Evolutionary conservation across 2,888 invertebrate species (phyloP), one percentile per base, ranked within the genome.

Genomic region (Cephus pulcher): DNA sequence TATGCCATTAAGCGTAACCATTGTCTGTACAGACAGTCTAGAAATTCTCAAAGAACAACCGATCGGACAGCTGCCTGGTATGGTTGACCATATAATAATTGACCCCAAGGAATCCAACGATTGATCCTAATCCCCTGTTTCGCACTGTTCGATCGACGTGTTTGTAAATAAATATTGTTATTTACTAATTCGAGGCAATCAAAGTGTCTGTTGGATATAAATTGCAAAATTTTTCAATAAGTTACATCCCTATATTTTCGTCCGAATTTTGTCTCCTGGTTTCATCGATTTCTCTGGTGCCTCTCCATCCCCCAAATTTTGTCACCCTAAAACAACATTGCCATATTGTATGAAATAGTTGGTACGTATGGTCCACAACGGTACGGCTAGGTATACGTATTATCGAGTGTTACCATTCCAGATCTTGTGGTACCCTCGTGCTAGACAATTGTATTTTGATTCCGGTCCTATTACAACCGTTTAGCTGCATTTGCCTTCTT

Each of bases 401-500:
- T 34, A 71, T 71, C 71, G 74, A 74, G 30, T 74, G 74, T 74
- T 74, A 34, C 74, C 74, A 35, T 34, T 34, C 23, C 74, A 74
- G 35, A 81, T 82, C 80, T 76, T 80, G 80, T 76, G 81, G 80
- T 76, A 80, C 75, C 82, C 81, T 82, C 79, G 80, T 76, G 76
- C 37, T 79, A 85, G 82, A 88, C 87, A 87, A 88, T 88, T 86
- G 86, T 89, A 89, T 88, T 89, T 89, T 88, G 88, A 91, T 91
- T 89, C 84, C 82, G 86, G 85, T 84, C 87, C 85, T 83, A 90
- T 91, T 90, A 90, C 89, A 82, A 85, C 85, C 88, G 89, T 89
- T 91, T 90, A 90, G 86, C 82, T 83, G 86, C 85, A 86, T 89
- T 90, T 91, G 91, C 91, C 91, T 91, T 91, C 86, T 91, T 90